Evolutionary conservation across 2,113 vertebrate genomes (phyloP).

Genomic region (Riparia riparia): DNA sequence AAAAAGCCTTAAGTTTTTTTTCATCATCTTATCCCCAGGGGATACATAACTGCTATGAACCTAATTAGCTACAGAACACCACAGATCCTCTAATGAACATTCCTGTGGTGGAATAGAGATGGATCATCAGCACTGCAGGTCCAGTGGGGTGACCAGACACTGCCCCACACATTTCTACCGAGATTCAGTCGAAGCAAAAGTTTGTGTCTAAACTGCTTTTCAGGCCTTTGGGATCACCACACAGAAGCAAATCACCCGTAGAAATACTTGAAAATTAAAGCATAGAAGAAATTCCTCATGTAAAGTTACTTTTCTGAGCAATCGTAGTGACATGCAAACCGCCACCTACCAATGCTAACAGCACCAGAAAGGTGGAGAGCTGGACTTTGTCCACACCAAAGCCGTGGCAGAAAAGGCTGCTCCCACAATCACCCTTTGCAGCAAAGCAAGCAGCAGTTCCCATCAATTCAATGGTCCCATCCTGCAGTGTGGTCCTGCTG

Average conservation of each 20-base stretch:
- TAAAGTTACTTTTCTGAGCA: neutral
- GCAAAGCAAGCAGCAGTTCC: neutral
- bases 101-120: conserved; percentile 39
- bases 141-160: conserved; percentile 6
- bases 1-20: conserved; percentile 51
- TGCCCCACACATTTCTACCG: conserved; percentile 23
- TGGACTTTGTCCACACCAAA: neutral
- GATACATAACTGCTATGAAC: conserved; percentile 7
- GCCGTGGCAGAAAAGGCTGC: neutral
- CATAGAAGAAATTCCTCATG: neutral
- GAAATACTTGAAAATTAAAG: conserved; percentile 2
- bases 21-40: conserved; percentile 32
- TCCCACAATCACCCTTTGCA: neutral
- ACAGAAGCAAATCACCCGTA: conserved; percentile 39
- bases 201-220: neutral
- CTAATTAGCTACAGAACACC: conserved; percentile 55
- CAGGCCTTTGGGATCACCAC: neutral
- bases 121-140: conserved; percentile 39
- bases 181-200: neutral
- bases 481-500: neutral
- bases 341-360: neutral
- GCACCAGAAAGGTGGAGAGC: neutral
- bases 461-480: neutral
- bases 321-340: neutral
- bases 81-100: conserved; percentile 26